Percentiles rank a stretch among this genome's conserved stretches.
phyloP scores from a whole-genome alignment of 2,888 invertebrate genomes.

The Xylocampa areola region DNA sequence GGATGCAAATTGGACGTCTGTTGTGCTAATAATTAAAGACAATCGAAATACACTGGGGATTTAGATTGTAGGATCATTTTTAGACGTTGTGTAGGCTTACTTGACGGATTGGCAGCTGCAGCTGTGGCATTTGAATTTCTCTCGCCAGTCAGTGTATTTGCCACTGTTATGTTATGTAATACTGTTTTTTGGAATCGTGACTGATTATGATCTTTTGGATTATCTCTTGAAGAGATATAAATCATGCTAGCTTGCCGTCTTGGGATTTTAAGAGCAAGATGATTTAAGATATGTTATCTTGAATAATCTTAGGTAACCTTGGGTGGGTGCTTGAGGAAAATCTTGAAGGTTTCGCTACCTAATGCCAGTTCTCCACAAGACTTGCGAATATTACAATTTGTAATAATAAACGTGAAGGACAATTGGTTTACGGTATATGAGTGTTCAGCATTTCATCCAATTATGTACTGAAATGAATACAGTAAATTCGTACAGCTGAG shows the following conservation, averaged over 20 bases:
- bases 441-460: no score
- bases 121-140: constrained; percentile 15
- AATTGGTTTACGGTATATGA: no score
- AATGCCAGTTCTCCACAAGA: background rate
- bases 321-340: background rate
- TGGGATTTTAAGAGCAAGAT: background rate
- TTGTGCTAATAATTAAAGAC: constrained; percentile 47
- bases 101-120: constrained; percentile 29
- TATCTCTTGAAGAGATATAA: background rate
- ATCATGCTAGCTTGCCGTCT: constrained; percentile 1
- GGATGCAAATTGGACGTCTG: constrained; percentile 54
- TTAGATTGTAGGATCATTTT: constrained; percentile 13
- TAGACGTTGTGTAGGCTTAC: constrained; percentile 2
- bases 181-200: constrained; percentile 16
- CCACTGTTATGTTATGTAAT: constrained; percentile 11
- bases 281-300: background rate
- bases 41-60: constrained; percentile 30
- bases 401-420: background rate
- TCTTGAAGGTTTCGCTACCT: background rate
- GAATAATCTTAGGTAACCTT: background rate
- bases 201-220: constrained; percentile 12
- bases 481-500: no score
- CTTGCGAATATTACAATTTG: background rate
- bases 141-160: background rate
- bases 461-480: no score